Base-by-base conservation (phyloP, 23 tunicate genomes). In the Botrylloides violaceus region DNA sequence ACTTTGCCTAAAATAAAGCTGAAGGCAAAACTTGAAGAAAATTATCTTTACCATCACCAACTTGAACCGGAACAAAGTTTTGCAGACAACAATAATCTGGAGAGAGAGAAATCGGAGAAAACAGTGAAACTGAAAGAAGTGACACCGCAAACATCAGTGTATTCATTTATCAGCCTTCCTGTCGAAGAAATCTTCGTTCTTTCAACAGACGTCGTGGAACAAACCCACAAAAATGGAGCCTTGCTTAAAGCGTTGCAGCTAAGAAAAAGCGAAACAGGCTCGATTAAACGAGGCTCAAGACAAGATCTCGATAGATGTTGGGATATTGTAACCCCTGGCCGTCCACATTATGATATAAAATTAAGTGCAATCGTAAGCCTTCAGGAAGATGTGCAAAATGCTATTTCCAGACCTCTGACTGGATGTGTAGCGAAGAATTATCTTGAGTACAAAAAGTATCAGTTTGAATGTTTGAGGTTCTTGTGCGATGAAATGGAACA, bases 41-140 rank as follows among this genome's bases (percentile, higher is more conserved):
- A 38, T 48, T 76, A 72, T 62, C 61, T 65, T 48, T 80, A 80
- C 32, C 72, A 66, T 27, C 85, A 80, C 31, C 85, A 72, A 43
- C 26, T 72, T 0, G 85, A 61, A 12, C 48, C 85, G 23, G 58
- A 68, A 32, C 21, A 35, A 31, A 27, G 70, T 28, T 19, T 63
- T 63, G 70, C 26, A 15, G 63, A 19, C 9, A 56, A 68, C 57
- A 21, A 37, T 15, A 68, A 38, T 12, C 20, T 29, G 70, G 37
- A 68, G 12, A 9, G 36, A 37, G 74, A 68, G 37, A 24, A 35
- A 25, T 38, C 74, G 21, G 37, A 43, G 47, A 26, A 32, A 20
- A 32, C 57, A 24, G 47, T 43, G 30, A 9, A 27, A n/a, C 27
- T 26, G 26, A 36, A 24, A 24, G 36, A 6, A 21, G 32, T 0